phyloP scores from a whole-genome alignment of 2,888 invertebrate species.

The Pycnomerus fuliginosus region DNA sequence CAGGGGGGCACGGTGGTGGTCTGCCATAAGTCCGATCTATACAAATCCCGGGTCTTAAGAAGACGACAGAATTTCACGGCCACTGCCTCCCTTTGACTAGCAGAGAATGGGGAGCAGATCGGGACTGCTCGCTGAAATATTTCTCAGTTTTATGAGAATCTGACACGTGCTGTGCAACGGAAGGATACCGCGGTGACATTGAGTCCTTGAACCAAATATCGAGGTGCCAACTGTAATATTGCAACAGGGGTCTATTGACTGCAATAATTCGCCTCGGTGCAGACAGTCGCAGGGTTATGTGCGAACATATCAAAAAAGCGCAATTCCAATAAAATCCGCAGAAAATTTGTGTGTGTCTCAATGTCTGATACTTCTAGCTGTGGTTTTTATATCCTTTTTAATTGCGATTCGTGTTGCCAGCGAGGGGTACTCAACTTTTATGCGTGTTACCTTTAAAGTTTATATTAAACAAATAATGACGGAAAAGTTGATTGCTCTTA shows the following conservation, averaged over 20 bases:
- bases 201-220: constrained; percentile 10
- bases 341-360: too few species aligned
- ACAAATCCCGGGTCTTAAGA: constrained; percentile 59
- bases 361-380: too few species aligned
- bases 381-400: constrained; percentile 29
- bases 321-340: background rate
- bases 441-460: too few species aligned
- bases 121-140: constrained; percentile 38
- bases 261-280: constrained; percentile 13
- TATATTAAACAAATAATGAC: too few species aligned
- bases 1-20: constrained; percentile 61
- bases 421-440: too few species aligned
- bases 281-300: constrained; percentile 13
- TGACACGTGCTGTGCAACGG: constrained; percentile 6
- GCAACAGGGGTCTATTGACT: too few species aligned
- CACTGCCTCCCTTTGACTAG: constrained; percentile 69
- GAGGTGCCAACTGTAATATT: constrained; percentile 6
- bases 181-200: constrained; percentile 1
- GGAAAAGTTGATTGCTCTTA: background rate
- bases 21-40: constrained; percentile 61
- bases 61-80: constrained; percentile 61
- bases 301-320: constrained; percentile 13
- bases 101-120: constrained; percentile 43
- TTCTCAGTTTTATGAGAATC: constrained; percentile 49
- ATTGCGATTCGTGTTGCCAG: constrained; percentile 24